A percentile compares a stretch with the other conserved stretches of the same genome.
Evolutionary conservation across 1,140 invertebrate genomes (phyloP).

Genomic region (Choristoneura fumiferana): DNA sequence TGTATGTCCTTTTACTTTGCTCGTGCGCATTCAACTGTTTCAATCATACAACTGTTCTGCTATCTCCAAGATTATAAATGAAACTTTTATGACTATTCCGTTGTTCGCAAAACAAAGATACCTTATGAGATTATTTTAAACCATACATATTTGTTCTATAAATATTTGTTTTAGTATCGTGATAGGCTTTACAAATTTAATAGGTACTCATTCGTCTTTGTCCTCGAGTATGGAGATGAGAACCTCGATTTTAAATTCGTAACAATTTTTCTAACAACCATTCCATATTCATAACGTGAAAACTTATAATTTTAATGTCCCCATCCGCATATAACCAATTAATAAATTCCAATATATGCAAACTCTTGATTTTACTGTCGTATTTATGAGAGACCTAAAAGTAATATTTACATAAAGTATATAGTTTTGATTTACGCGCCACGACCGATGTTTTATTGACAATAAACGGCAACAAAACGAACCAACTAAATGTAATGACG

Average conservation of each 20-base stretch:
- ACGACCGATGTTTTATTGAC: slow-evolving; percentile 47
- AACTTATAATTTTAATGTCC: slow-evolving; percentile 17
- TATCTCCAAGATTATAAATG: slow-evolving; percentile 71
- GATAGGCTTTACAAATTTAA: neutral
- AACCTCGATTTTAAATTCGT: neutral
- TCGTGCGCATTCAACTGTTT: slow-evolving; percentile 54
- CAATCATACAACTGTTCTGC: slow-evolving; percentile 67
- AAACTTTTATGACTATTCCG: slow-evolving; percentile 68
- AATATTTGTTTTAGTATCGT: slow-evolving; percentile 10
- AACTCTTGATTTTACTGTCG: slow-evolving; percentile 8
- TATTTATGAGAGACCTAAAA: slow-evolving; percentile 16
- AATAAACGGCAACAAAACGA: slow-evolving; percentile 46
- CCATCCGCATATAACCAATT: slow-evolving; percentile 1
- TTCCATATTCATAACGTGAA: slow-evolving; percentile 16
- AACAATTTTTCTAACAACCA: neutral
- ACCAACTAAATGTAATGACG: slow-evolving; percentile 75
- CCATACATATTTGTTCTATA: slow-evolving; percentile 13
- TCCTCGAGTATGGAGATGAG: neutral
- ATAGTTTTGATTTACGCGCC: neutral
- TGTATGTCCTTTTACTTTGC: slow-evolving; percentile 37
- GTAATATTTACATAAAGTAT: slow-evolving; percentile 15
- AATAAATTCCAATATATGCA: slow-evolving; percentile 13
- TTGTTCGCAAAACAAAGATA: slow-evolving; percentile 33
- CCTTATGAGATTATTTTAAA: slow-evolving; percentile 23
- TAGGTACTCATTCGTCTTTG: neutral